Evolutionary conservation across 2,888 invertebrate species (phyloP), one percentile per base, ranked within the genome.

Genomic region (Archaeoteleia sp.): DNA sequence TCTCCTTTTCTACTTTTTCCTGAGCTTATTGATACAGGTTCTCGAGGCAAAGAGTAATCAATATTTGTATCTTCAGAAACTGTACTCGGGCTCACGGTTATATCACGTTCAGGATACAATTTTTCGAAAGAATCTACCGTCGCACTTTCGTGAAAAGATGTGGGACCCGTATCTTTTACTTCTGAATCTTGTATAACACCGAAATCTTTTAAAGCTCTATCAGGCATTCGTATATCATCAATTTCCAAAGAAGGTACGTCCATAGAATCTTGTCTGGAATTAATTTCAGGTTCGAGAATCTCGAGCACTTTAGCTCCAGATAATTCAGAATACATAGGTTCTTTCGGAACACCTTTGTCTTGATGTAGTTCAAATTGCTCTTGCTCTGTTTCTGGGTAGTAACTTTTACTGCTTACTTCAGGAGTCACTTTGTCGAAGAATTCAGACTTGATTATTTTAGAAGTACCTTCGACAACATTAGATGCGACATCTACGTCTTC

Each of bases 171-270:
- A 37, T 74, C 68, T 27, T 70, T 67, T n/a, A 46, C 42, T 12
- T 70, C 71, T 23, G 67, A 54, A 55, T 72, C 73, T 39, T 70
- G 65, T 12, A 42, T 53, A 10, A 57, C 48, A n/a, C 62, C 70
- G 54, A 62, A 63, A 2, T 76, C 74, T 15, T 66, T 75, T 9
- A 74, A 74, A 2, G 74, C 71, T 35, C 65, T 73, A 10, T 77
- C 74, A 10, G 73, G 72, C n/a, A 74, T 30, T 40, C 70, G 76
- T 2, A 77, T 58, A 2, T 83, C 83, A 35, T 84, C 84, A 53
- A 79, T 76, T 42, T 82, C 82, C 13, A 82, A 51, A 0, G 82
- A 83, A 2, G 82, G 75, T 5, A 80, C 78, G 14, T 84, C 82
- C 9, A 80, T 74, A 1, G 83, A 83, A 32, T 83, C 82, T 39